Base-by-base conservation (phyloP, 1,140 invertebrate genomes). In the Sycophaga agraensis region DNA sequence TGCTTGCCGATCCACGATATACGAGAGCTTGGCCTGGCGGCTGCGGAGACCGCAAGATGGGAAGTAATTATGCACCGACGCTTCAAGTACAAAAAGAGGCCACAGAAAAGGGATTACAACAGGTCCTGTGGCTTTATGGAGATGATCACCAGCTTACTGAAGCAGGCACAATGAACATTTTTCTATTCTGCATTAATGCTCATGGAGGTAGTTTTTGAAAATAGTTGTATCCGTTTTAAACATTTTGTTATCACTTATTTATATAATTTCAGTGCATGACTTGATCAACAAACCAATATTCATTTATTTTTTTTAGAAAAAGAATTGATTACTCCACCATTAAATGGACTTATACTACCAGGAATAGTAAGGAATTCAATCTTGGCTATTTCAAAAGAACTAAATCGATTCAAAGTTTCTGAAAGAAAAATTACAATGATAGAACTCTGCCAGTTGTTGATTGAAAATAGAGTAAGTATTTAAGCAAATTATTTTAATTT, bases 91-190 rank as follows among this genome's bases (percentile, higher is more conserved):
- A 92, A 79, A 88, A 89, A 66, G 82, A 89, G 66, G 97, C 98
- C 1, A 82, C 83, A 5, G 83, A 87, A 58, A 82, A 86, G 69
- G 93, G 93, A 4, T 88, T 94, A 54, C 95, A 99, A 69, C 97
- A 99, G 84, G 95, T 98, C 3, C 78, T 99, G 7, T 99, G 98
- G 98, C 81, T 99, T 5, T 98, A 90, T 79, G 97, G 97, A 8
- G 87, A 94, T 4, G 89, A 99, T 73, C 88, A 97, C 75, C 87
- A 97, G 74, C 70, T 99, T 1, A 99, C 98, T 0, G 98, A 99
- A 86, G 96, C 94, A 45, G 98, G 98, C 39, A 95, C 97, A 8
- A 99, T 99, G 98, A 99, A 99, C 73, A 88, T 99, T 46, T 98
- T 99, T 73, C 85, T 97, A 66, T 88, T 92, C 71, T 91, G 89